Conservation (phyloP, 37 sponge, comb jelly and placozoan species). For the Dysidea cf. avara region DNA sequence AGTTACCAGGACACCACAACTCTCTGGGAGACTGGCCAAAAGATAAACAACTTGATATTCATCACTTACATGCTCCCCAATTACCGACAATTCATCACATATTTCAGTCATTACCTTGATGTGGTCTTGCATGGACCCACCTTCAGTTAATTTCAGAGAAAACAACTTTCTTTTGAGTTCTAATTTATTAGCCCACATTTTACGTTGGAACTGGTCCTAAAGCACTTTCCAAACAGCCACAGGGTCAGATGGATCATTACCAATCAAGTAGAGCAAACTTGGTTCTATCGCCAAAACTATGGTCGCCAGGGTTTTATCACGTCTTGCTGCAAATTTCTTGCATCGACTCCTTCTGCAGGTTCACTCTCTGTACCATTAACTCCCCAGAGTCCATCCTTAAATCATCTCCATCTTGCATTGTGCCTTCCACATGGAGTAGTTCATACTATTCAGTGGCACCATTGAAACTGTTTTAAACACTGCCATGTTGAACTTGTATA, state of each 20-base stretch:
- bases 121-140: conserved; percentile 55
- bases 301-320: too few relatives aligned
- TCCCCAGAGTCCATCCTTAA: too few relatives aligned
- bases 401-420: too few relatives aligned
- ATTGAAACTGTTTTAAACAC: too few relatives aligned
- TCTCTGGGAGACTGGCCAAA: conserved; percentile 54
- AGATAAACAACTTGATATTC: conserved; percentile 61
- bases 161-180: conserved; percentile 24
- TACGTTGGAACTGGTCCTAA: conserved; percentile 50
- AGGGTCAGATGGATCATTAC: conserved; percentile 47
- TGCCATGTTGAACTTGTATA: too few relatives aligned
- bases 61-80: conserved; percentile 29
- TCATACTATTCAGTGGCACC: too few relatives aligned
- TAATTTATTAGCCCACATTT: conserved; percentile 51
- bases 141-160: conserved; percentile 47
- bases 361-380: too few relatives aligned
- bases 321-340: too few relatives aligned
- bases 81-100: conserved; percentile 39
- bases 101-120: conserved; percentile 55
- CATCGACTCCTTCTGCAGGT: too few relatives aligned
- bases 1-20: conserved; percentile 44
- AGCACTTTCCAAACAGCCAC: conserved; percentile 52
- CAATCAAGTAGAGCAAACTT: conserved; percentile 44
- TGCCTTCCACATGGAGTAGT: too few relatives aligned
- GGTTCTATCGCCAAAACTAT: too few relatives aligned